Conservation (phyloP, 1,140 invertebrate genomes). For the Drosophila pandora region DNA sequence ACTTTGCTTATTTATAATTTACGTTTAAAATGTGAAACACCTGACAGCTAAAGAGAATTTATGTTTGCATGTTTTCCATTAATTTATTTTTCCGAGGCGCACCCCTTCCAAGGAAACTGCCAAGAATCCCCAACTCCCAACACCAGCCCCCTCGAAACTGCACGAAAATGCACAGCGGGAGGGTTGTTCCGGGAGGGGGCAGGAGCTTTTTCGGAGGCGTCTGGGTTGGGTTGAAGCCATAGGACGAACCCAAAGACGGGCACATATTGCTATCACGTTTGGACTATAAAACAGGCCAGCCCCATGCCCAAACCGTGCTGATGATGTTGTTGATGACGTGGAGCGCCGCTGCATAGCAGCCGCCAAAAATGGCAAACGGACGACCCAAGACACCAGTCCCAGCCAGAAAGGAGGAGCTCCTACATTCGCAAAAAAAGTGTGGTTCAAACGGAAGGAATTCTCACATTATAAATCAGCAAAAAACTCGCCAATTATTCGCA, state of each 20-base stretch:
- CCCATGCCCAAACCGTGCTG: conserved; percentile 37
- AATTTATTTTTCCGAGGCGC: conserved; percentile 76
- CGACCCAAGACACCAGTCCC: conserved; percentile 44
- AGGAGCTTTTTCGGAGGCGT: background rate
- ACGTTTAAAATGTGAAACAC: conserved; percentile 82
- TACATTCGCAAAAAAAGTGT: conserved; percentile 19
- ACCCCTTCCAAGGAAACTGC: conserved; percentile 39
- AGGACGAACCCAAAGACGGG: conserved; percentile 37
- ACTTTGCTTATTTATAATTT: conserved; percentile 81
- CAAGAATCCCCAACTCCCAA: conserved; percentile 15
- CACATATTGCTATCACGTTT: conserved; percentile 80
- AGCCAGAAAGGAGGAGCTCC: conserved; percentile 24
- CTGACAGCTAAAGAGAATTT: conserved; percentile 81
- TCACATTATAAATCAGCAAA: background rate
- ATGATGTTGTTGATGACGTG: conserved; percentile 82
- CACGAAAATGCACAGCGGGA: conserved; percentile 75
- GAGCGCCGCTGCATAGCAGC: conserved; percentile 59
- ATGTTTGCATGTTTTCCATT: conserved; percentile 82
- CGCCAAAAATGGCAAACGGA: conserved; percentile 62
- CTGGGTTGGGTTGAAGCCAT: conserved; percentile 6
- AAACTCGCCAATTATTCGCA: background rate
- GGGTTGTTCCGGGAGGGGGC: conserved; percentile 25
- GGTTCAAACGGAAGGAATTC: background rate
- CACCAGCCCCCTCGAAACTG: conserved; percentile 40
- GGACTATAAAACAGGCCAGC: conserved; percentile 75